Evolutionary conservation across 2,113 vertebrate species (phyloP).

Genomic region (Caloenas nicobarica): DNA sequence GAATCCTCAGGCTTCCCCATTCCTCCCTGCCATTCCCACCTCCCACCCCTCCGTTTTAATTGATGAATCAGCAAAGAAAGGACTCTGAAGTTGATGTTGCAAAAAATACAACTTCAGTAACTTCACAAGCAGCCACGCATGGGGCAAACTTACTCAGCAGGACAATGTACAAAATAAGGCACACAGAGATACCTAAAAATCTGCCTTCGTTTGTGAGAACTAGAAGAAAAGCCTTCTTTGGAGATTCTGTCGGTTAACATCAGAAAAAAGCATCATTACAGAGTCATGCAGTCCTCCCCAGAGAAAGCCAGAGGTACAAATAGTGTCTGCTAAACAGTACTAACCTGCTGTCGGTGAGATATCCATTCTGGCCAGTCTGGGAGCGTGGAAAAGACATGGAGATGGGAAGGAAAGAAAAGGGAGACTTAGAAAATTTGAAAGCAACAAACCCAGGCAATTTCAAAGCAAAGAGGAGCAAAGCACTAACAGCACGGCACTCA

Average conservation of each 20-base stretch:
- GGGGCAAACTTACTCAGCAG: slow-evolving; percentile 76
- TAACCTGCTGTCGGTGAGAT: slow-evolving; percentile 97
- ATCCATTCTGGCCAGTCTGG: slow-evolving; percentile 97
- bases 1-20: background rate
- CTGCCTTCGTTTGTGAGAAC: slow-evolving; percentile 93
- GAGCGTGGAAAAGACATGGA: slow-evolving; percentile 21
- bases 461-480: background rate
- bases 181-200: slow-evolving; percentile 91
- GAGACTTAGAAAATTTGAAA: slow-evolving; percentile 37
- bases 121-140: slow-evolving; percentile 89
- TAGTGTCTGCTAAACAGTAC: slow-evolving; percentile 50
- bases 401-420: slow-evolving; percentile 63
- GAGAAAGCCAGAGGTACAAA: slow-evolving; percentile 30
- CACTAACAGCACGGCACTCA: background rate
- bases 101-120: slow-evolving; percentile 67
- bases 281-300: slow-evolving; percentile 26
- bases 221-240: slow-evolving; percentile 93
- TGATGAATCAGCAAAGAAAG: background rate
- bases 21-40: background rate
- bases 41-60: background rate
- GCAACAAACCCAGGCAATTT: background rate
- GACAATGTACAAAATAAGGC: slow-evolving; percentile 71
- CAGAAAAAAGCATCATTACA: slow-evolving; percentile 75
- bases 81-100: slow-evolving; percentile 30
- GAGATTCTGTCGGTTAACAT: slow-evolving; percentile 89